Conservation (phyloP, 2,113 vertebrate species). For the Mirza zaza region DNA sequence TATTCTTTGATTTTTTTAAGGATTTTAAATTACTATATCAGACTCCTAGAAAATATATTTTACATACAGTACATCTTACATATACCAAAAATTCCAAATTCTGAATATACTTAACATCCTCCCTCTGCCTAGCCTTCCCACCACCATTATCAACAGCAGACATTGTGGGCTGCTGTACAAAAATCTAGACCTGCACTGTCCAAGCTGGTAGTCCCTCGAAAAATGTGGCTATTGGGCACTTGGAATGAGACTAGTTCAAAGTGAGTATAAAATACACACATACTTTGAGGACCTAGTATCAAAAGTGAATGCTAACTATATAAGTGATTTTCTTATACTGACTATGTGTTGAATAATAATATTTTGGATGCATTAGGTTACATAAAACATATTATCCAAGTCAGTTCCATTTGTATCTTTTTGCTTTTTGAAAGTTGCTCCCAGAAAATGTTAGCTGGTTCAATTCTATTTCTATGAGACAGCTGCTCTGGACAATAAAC, state of each 20-base stretch:
- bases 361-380: neutral
- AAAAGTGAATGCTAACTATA: rapidly evolving
- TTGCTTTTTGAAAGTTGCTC: neutral
- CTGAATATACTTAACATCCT: too few species aligned
- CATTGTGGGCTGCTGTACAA: rapidly evolving
- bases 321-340: neutral
- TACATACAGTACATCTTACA: rapidly evolving
- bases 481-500: neutral
- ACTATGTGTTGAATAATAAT: rapidly evolving
- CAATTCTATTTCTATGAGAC: rapidly evolving
- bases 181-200: neutral
- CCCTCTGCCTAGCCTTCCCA: neutral
- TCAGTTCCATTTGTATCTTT: too few species aligned
- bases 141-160: rapidly evolving
- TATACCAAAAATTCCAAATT: neutral
- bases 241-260: neutral
- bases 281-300: neutral
- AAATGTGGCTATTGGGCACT: rapidly evolving
- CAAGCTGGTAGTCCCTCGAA: rapidly evolving
- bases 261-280: neutral
- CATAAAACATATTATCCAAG: neutral
- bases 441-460: rapidly evolving
- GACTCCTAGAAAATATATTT: neutral
- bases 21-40: neutral
- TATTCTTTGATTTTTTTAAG: neutral